Conservation (phyloP, 2,113 vertebrate genomes). For the Ictalurus furcatus region DNA sequence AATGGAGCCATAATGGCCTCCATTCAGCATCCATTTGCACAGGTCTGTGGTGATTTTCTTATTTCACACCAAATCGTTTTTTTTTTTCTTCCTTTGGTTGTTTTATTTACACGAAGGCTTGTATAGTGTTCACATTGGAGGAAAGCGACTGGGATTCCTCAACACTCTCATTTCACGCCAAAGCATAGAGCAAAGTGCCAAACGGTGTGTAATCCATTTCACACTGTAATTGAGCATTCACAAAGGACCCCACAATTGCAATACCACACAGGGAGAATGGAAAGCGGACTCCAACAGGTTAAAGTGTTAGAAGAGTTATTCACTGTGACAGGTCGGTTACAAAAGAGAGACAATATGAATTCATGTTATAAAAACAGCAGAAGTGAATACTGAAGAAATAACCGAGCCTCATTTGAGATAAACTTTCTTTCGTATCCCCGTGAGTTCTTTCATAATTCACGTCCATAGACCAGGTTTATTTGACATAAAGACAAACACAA, state of each 20-base stretch:
- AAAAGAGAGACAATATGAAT: not conserved
- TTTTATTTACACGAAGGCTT: conserved; percentile 30
- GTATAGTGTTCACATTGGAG: not conserved
- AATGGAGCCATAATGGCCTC: conserved; percentile 19
- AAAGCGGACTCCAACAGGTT: not conserved
- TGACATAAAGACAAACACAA: not conserved
- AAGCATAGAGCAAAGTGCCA: not conserved
- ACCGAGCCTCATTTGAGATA: not conserved
- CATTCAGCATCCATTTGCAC: conserved; percentile 29
- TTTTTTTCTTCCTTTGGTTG: not conserved
- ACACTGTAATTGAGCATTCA: conserved; percentile 31
- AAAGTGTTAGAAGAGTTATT: not conserved
- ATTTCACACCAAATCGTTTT: conserved; percentile 13
- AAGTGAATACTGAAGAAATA: not conserved
- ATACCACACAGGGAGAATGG: not conserved
- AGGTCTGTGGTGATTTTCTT: conserved; percentile 1
- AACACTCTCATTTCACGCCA: conserved; percentile 26
- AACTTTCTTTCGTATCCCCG: not conserved
- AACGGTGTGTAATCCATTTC: conserved; percentile 37
- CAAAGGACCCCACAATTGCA: conserved; percentile 23
- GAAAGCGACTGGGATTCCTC: conserved; percentile 9
- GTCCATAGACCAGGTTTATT: not conserved
- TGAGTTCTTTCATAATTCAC: not conserved
- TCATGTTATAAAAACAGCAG: not conserved
- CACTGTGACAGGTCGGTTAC: not conserved